These are phyloP conservation scores for Xanthia icteritia DNA, from an alignment of 2,888 invertebrate genomes.

Conservation along the genomic window DNA sequence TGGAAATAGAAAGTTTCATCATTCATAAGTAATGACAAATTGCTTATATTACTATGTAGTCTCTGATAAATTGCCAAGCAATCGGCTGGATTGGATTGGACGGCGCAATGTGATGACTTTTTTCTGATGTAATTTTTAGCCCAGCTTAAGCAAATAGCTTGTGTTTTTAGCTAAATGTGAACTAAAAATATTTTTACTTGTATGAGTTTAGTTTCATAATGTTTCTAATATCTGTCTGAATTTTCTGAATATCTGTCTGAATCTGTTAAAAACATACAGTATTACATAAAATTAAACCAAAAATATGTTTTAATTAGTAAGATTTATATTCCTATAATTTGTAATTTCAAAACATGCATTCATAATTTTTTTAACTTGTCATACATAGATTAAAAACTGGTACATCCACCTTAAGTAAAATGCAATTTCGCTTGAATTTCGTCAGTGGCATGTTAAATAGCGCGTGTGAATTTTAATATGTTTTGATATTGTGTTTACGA, in stretches of 20 bases:
- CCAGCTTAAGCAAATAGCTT: not conserved
- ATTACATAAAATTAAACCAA: not conserved
- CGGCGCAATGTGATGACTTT: not conserved
- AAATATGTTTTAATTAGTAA: not conserved
- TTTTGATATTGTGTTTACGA: slow-evolving; percentile 57
- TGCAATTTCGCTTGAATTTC: slow-evolving; percentile 65
- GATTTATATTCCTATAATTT: not conserved
- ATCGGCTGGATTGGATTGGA: slow-evolving; percentile 26
- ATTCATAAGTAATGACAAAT: slow-evolving; percentile 51
- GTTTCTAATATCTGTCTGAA: not conserved
- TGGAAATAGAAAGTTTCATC: slow-evolving; percentile 56
- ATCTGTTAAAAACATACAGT: not conserved
- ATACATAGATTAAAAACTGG: not conserved
- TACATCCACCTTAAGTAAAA: slow-evolving; percentile 30
- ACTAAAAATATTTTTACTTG: not conserved
- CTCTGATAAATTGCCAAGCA: slow-evolving; percentile 28
- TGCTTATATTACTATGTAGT: slow-evolving; percentile 40
- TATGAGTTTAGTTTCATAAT: not conserved
- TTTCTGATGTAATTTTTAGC: not conserved
- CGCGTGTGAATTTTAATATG: slow-evolving; percentile 68
- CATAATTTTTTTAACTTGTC: not conserved
- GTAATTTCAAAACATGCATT: not conserved
- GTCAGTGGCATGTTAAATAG: slow-evolving; percentile 62
- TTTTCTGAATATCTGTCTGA: not conserved
- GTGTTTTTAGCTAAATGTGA: not conserved